Percentiles rank a stretch among this genome's conserved stretches.
phyloP scores from a whole-genome alignment of 2,888 invertebrate genomes.

The Drosophila fungiperda region DNA sequence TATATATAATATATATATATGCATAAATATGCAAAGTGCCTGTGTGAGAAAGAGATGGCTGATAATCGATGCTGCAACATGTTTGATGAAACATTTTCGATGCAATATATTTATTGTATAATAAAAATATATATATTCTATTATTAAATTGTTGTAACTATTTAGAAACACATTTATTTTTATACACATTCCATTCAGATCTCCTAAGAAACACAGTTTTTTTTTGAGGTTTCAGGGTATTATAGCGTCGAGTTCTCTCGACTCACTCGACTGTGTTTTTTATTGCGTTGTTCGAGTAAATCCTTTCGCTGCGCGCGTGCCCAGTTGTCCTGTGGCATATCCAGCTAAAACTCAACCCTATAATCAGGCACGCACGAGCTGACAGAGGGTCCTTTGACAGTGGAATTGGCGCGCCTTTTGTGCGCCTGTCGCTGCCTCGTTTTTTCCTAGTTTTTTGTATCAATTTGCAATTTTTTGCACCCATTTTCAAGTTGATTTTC shows the following conservation, averaged over 20 bases:
- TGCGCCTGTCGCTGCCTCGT: conserved; percentile 67
- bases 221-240: neutral
- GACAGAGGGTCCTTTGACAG: conserved; percentile 46
- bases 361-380: conserved; percentile 80
- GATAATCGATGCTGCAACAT: too few relatives aligned
- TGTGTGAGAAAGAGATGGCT: too few relatives aligned
- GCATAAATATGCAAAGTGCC: too few relatives aligned
- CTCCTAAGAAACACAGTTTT: neutral
- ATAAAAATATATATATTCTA: neutral
- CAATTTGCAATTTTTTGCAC: conserved; percentile 75
- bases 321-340: conserved; percentile 40
- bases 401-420: conserved; percentile 52
- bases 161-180: neutral
- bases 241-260: neutral
- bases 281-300: conserved; percentile 37
- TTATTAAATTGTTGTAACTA: neutral
- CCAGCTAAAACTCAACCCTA: conserved; percentile 71
- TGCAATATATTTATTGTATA: too few relatives aligned
- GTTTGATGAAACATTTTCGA: too few relatives aligned
- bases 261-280: conserved; percentile 12
- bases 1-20: too few relatives aligned
- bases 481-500: conserved; percentile 78
- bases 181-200: neutral
- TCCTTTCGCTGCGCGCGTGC: conserved; percentile 77
- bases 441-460: conserved; percentile 69